Percentiles rank a stretch among this genome's conserved stretches.
Conservation (phyloP, 2,888 invertebrate species). For the Bibio marci region DNA sequence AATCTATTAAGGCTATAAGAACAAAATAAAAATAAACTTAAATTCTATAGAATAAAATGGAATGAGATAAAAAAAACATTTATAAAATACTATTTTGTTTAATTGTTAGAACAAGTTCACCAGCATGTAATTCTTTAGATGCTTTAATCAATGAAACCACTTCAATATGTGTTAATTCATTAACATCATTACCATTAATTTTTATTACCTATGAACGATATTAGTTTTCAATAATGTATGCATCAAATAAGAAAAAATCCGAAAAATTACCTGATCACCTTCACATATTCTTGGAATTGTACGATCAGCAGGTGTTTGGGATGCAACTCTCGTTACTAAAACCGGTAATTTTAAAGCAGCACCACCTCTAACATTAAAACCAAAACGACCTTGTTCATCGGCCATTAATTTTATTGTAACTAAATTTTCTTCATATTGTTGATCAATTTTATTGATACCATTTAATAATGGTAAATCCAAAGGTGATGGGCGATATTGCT, state of each 20-base stretch:
- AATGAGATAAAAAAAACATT: background rate
- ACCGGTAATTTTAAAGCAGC: constrained; percentile 64
- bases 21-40: background rate
- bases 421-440: constrained; percentile 35
- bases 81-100: constrained; percentile 41
- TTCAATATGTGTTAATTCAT: constrained; percentile 78
- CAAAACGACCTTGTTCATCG: constrained; percentile 79
- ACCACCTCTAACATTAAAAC: constrained; percentile 88
- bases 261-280: constrained; percentile 71
- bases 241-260: too few species aligned
- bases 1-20: constrained; percentile 17
- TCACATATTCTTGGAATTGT: constrained; percentile 78
- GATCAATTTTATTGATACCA: constrained; percentile 20
- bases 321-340: constrained; percentile 75
- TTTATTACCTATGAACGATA: background rate
- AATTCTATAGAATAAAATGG: background rate
- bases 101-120: constrained; percentile 68
- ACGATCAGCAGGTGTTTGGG: constrained; percentile 73
- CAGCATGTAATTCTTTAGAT: constrained; percentile 48
- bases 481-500: too few species aligned
- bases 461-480: too few species aligned
- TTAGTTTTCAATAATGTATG: too few species aligned
- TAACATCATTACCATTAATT: constrained; percentile 88
- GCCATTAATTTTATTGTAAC: constrained; percentile 65
- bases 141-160: constrained; percentile 84